Evolutionary conservation across 2,797 vertebrate species (phyloP).

Genomic region (Thripadectes ignobilis): DNA sequence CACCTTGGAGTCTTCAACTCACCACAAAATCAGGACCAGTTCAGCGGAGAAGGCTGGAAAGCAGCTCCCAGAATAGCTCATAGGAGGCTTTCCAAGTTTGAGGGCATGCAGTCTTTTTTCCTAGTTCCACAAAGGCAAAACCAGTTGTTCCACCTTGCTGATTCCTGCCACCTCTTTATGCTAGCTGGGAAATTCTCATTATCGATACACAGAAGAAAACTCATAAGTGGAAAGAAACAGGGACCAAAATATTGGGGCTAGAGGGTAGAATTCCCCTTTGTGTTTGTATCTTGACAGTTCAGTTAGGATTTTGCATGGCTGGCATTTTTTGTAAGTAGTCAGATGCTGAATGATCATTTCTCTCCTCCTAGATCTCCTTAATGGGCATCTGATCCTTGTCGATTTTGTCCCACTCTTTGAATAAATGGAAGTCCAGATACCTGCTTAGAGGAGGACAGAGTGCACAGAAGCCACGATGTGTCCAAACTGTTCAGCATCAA

Average conservation of each 20-base stretch:
- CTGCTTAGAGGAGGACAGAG: not conserved
- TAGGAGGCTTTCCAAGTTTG: not conserved
- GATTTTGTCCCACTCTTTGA: not conserved
- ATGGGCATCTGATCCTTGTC: not conserved
- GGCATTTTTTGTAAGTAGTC: not conserved
- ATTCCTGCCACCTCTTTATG: not conserved
- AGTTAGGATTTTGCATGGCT: not conserved
- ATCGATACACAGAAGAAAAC: not conserved
- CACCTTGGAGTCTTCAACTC: not conserved
- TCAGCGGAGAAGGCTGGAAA: not conserved
- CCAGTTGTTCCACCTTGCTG: not conserved
- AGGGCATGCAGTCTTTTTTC: not conserved
- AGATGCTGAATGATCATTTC: not conserved
- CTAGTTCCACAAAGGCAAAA: not conserved
- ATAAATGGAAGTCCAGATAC: not conserved
- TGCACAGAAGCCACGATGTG: not conserved
- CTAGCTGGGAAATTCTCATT: not conserved
- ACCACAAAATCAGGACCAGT: not conserved
- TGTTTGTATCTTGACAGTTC: not conserved
- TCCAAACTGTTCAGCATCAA: not conserved
- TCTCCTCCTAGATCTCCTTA: not conserved
- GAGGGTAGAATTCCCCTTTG: not conserved
- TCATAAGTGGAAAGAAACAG: not conserved
- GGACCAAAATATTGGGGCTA: not conserved
- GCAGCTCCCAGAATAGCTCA: not conserved